Base-by-base conservation (phyloP, 2,113 vertebrate genomes). In the Anguilla rostrata region DNA sequence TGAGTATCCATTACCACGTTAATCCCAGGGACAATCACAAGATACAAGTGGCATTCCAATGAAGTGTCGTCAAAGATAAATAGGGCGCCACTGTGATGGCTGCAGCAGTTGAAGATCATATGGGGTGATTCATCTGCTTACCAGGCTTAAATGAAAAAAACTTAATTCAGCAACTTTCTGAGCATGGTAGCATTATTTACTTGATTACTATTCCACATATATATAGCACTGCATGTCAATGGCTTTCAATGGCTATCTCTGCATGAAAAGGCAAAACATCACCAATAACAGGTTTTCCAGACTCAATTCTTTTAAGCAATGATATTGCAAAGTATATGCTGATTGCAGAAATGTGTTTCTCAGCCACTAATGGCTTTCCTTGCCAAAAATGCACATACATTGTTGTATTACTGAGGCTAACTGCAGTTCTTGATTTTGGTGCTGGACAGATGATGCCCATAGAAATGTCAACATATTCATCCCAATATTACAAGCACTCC, bases 161-260 rank as follows among this genome's bases (percentile, higher is more conserved):
- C 56, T 78, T 84, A 16, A 81, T 78, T 84, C 84, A 43, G 63
- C n/a, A 63, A 60, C 26, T 66, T 81, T 41, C 81, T 41, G 81
- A 81, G 78, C 78, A 20, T 3, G 2, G 11, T 16, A n/a, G 9
- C 56, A 40, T 81, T 56, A 53, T 60, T 81, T 81, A 79, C 57
- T 82, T 29, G 53, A 87, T 87, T 66, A 86, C 84, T 89, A 90
- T 87, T 87, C 71, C 86, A 43, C 66, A 88, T 83, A 85, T 87
- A 88, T 66, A 60, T 40, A 26, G 8, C 57, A 60, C 79, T 84
- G 86, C 82, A 85, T 89, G 87, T 86, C 82, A 82, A 83, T 83
- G 39, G 75, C 40, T 60, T 82, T 60, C 8, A n/a, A n/a, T 56
- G 71, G 80, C 60, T 88, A 87, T 87, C 56, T 88, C 85, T 83